Evolutionary conservation across 1,140 invertebrate genomes (phyloP).

Genomic region (Macrostomum lignano): DNA sequence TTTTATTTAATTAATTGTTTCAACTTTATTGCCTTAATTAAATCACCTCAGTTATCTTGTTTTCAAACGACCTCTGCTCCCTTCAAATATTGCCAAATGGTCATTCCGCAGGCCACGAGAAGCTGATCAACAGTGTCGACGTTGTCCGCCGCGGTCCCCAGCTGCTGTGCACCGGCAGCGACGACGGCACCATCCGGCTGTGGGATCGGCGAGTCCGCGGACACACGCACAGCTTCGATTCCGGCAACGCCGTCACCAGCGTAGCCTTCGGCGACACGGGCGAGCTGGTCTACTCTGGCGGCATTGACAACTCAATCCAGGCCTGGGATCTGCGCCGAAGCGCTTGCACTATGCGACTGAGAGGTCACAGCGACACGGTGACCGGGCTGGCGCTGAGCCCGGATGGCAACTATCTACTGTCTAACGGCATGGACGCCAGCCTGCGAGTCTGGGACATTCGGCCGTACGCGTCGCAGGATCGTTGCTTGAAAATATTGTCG

Average conservation of each 20-base stretch:
- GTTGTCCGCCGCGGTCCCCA: slow-evolving; percentile 53
- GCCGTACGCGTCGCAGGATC: slow-evolving; percentile 42
- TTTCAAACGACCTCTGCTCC: too few species aligned
- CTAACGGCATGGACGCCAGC: slow-evolving; percentile 88
- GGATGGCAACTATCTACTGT: slow-evolving; percentile 67
- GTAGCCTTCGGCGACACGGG: slow-evolving; percentile 80
- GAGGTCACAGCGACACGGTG: slow-evolving; percentile 67
- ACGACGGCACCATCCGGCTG: slow-evolving; percentile 46
- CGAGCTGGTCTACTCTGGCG: slow-evolving; percentile 58
- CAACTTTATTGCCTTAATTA: too few species aligned
- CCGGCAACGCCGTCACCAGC: slow-evolving; percentile 50
- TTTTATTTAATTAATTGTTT: too few species aligned
- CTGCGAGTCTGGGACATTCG: slow-evolving; percentile 41
- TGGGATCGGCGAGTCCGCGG: slow-evolving; percentile 57
- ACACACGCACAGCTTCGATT: slow-evolving; percentile 48
- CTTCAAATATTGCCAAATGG: too few species aligned
- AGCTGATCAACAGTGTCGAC: slow-evolving; percentile 41
- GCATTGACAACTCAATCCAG: slow-evolving; percentile 91
- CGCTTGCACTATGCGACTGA: slow-evolving; percentile 49
- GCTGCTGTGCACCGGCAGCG: slow-evolving; percentile 61
- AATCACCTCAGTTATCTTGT: too few species aligned
- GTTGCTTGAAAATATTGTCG: slow-evolving; percentile 64
- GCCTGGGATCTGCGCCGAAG: slow-evolving; percentile 79
- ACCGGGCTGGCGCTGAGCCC: slow-evolving; percentile 67
- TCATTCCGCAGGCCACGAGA: too few species aligned